Conservation (phyloP, 2,113 vertebrate species). For the Oncorhynchus tshawytscha region DNA sequence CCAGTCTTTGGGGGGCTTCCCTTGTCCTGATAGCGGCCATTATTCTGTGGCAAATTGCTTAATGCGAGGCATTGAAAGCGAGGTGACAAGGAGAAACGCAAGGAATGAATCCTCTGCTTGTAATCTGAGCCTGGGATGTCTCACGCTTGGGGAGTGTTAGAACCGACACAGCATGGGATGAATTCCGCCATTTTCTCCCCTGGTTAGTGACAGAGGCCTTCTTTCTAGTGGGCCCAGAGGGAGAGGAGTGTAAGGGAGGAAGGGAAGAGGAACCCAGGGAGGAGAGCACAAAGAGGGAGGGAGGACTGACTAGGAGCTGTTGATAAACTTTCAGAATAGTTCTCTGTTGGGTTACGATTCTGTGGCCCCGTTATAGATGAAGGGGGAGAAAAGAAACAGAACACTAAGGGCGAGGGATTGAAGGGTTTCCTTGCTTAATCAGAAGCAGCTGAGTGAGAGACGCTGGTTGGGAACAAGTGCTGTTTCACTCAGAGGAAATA, state of each 20-base stretch:
- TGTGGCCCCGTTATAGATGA: slow-evolving; percentile 41
- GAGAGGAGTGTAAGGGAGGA: slow-evolving; percentile 35
- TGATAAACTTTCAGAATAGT: slow-evolving; percentile 75
- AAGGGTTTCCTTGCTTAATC: slow-evolving; percentile 61
- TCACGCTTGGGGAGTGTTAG: slow-evolving; percentile 64
- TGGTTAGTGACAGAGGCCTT: slow-evolving; percentile 58
- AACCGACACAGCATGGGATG: slow-evolving; percentile 61
- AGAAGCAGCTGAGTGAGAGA: slow-evolving; percentile 65
- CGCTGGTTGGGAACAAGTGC: slow-evolving; percentile 47
- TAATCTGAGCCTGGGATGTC: slow-evolving; percentile 58
- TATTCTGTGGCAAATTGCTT: slow-evolving; percentile 66
- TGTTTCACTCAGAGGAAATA: slow-evolving; percentile 49
- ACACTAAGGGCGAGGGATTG: slow-evolving; percentile 23
- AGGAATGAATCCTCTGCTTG: slow-evolving; percentile 68
- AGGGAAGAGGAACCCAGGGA: slow-evolving; percentile 22
- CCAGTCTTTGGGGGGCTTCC: slow-evolving; percentile 35
- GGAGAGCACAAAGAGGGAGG: slow-evolving; percentile 55
- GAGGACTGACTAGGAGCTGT: slow-evolving; percentile 67
- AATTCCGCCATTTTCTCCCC: slow-evolving; percentile 69
- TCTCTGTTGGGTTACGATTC: slow-evolving; percentile 62
- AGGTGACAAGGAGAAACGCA: slow-evolving; percentile 62
- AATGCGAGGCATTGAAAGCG: slow-evolving; percentile 59
- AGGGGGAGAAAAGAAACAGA: slow-evolving; percentile 20
- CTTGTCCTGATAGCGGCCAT: slow-evolving; percentile 57
- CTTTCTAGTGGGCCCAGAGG: slow-evolving; percentile 53